Base-by-base conservation (phyloP, 2,797 vertebrate species). In the Phataginus tricuspis region DNA sequence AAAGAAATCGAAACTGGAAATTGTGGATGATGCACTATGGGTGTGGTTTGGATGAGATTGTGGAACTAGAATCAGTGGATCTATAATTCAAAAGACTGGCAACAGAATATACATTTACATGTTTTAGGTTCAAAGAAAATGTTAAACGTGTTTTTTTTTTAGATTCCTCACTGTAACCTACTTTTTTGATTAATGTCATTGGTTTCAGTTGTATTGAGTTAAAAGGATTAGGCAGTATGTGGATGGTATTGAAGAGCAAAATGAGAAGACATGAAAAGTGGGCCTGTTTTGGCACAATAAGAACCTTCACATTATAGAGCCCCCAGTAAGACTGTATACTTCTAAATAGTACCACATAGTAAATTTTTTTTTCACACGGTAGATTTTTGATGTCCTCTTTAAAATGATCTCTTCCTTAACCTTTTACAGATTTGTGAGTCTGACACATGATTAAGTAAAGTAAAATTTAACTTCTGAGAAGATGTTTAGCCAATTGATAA, bases 1-100 rank as follows among this genome's bases (percentile, higher is more conserved):
- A 68, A 90, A 90, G 82, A 91, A 95, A 75, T 79, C 3, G 59
- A 96, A 95, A 90, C 57, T 74, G 42, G 80, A 93, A 80, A 90
- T 85, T 93, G 42, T 77, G 37, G 63, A 55, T 42, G 34, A 66
- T 85, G 45, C 80, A 39, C 39, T 90, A 23, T 72, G 79, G 91
- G 64, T 93, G 80, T 93, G 64, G 91, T 90, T 90, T 77, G 39
- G 63, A 18, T 95, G 42, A 57, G 90, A 69, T 13, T 45, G 27
- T 42, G 42, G 68, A 79, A 49, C 55, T 84, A 8, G 1, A 72
- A 27, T 85, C 64, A 63, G 42, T 66, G 39, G 13, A 31, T 83
- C 55, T 85, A 3, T 37, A 92, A 64, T 53, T 78, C 55, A 84
- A 5, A 95, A 92, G 63, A 83, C 51, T 84, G 27, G 45, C 51